phyloP scores from a whole-genome alignment of 2,113 vertebrate species.

The Glaucidium brasilianum region DNA sequence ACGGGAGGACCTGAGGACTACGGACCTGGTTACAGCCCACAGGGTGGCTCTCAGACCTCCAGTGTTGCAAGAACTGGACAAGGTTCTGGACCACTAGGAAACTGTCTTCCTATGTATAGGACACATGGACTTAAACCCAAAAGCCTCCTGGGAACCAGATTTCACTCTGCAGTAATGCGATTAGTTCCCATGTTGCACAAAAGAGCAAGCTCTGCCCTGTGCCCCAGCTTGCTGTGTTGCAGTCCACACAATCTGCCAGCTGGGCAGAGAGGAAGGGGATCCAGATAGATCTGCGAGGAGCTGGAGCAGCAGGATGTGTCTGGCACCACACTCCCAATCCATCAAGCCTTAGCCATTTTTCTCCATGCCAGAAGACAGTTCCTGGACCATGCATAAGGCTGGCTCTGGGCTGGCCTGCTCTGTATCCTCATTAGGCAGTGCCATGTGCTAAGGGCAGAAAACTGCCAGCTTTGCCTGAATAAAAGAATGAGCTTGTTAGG shows the following conservation, averaged over 20 bases:
- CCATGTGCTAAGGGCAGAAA: slow-evolving; percentile 22
- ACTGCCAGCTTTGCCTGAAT: neutral
- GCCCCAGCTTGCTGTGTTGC: neutral
- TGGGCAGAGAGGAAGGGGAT: neutral
- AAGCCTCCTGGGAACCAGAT: neutral
- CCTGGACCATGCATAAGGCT: neutral
- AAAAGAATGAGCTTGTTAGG: neutral
- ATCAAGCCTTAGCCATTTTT: slow-evolving; percentile 52
- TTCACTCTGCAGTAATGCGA: neutral
- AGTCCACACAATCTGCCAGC: neutral
- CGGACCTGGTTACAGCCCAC: neutral
- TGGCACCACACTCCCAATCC: neutral
- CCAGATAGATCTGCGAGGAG: neutral
- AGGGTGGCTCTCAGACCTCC: neutral
- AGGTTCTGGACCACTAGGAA: neutral
- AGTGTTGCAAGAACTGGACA: neutral
- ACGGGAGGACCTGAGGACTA: neutral
- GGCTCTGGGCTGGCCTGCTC: neutral
- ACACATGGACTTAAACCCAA: neutral
- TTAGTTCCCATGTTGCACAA: neutral
- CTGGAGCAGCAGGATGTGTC: slow-evolving; percentile 35
- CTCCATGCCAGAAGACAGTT: slow-evolving; percentile 6
- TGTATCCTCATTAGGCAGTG: neutral
- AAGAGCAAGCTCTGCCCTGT: neutral
- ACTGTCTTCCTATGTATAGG: neutral